phyloP scores from a whole-genome alignment of 2,113 vertebrate species.

The Bujurquina vittata region DNA sequence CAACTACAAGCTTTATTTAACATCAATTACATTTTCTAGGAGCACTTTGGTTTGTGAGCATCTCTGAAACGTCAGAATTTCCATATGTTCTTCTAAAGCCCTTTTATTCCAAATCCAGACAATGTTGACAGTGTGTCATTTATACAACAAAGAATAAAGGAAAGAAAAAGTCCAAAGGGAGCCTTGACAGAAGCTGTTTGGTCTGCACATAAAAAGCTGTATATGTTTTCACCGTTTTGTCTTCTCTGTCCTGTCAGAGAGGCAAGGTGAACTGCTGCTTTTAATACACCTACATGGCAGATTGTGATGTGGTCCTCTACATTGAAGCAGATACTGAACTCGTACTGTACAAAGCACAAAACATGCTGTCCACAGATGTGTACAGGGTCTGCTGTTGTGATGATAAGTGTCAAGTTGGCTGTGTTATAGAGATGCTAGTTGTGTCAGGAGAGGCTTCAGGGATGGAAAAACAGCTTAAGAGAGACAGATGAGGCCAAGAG shows the following conservation, averaged over 20 bases:
- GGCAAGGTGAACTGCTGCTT: background rate
- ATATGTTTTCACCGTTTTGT: background rate
- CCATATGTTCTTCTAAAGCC: background rate
- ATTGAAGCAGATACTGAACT: background rate
- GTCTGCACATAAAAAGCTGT: background rate
- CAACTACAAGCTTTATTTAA: background rate
- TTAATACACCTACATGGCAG: background rate
- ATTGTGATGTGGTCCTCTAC: background rate
- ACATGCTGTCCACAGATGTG: background rate
- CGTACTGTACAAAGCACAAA: background rate
- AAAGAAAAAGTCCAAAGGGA: background rate
- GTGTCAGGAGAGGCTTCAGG: conserved; percentile 15
- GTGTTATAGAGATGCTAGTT: background rate
- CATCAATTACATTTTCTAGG: background rate
- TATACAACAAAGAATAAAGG: background rate
- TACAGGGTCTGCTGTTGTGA: conserved; percentile 21
- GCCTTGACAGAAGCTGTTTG: background rate
- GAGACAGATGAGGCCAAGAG: background rate
- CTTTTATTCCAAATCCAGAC: background rate
- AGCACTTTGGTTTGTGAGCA: background rate
- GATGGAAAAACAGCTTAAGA: conserved; percentile 13
- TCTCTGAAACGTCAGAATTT: background rate
- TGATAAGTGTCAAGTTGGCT: conserved; percentile 13
- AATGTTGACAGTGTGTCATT: background rate
- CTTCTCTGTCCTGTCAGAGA: background rate